Evolutionary conservation across 2,113 vertebrate genomes (phyloP).

Genomic region (Tichodroma muraria): DNA sequence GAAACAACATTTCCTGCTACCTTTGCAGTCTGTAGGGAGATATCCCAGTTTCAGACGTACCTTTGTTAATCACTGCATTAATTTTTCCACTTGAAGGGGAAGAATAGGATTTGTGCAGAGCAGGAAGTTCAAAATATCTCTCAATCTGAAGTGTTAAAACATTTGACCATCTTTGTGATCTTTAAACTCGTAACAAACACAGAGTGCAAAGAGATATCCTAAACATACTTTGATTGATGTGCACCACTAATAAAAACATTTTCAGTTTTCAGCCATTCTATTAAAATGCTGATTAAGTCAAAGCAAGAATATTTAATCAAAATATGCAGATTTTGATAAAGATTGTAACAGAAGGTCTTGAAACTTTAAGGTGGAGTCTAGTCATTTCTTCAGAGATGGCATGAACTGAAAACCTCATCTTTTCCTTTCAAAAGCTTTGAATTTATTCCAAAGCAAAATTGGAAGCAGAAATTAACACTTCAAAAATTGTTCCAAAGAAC

Average conservation of each 20-base stretch:
- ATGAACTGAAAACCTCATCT: background rate
- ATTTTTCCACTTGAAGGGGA: background rate
- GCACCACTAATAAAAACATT: background rate
- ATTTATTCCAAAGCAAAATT: background rate
- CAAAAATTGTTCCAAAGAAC: background rate
- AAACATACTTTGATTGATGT: background rate
- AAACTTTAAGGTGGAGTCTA: background rate
- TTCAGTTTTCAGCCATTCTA: background rate
- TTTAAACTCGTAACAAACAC: background rate
- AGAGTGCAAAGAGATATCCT: background rate
- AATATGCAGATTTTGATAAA: background rate
- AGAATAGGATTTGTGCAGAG: background rate
- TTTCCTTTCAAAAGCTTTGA: background rate
- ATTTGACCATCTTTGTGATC: background rate
- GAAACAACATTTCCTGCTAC: constrained; percentile 48
- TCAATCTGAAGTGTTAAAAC: background rate
- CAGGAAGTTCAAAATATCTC: constrained; percentile 30
- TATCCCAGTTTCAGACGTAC: background rate
- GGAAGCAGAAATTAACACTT: background rate
- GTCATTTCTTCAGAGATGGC: background rate
- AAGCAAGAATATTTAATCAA: background rate
- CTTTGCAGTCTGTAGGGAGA: background rate
- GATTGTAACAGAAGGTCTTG: background rate
- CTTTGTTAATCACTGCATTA: background rate
- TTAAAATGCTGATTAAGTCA: background rate